Evolutionary conservation across 2,113 vertebrate species (phyloP), one percentile per base, ranked within the genome.

Genomic region (human): DNA sequence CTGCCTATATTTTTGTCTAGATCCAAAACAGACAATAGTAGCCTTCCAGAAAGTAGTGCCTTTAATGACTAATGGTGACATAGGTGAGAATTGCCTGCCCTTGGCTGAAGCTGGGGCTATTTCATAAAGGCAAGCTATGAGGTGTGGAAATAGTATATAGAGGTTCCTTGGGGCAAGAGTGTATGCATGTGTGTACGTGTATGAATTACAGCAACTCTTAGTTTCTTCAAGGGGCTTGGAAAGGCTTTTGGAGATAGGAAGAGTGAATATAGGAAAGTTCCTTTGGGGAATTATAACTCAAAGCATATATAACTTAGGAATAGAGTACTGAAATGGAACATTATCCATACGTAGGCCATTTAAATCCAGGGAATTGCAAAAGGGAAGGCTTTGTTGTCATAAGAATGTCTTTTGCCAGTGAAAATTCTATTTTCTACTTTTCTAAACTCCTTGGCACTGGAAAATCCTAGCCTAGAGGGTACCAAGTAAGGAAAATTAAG

Each of bases 401-500:
- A 61, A 81, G 64, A 64, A 43, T 48, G 17, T 48, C 82, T 90
- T 73, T 94, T 91, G 87, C 64, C 43, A 78, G 27, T 89, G 40
- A 83, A 87, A 96, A 66, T 78, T 50, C 86, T 89, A 90, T 73
- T 68, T 35, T 95, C 16, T 81, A 20, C 9, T 50, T 79, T 94
- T 88, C 30, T 70, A 38, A 89, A 82, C 43, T 81, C 72, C 14
- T 96, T 91, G 57, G 14, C 38, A 72, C 11, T 80, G 35, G 45
- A 86, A 85, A 89, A 91, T 93, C 64, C 66, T 93, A 59, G 14
- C 64, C 22, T 89, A 40, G 25, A 61, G 14, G 43, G 11, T 59
- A 52, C 64, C 22, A 88, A 83, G 35, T 30, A 66, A 86, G 48
- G 32, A 96, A 70, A 96, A 80, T 86, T 93, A 80, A 93, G 25